A percentile compares a stretch with the other conserved stretches of the same genome.
phyloP scores from a whole-genome alignment of 2,113 vertebrate species.

The Clarias magur region DNA sequence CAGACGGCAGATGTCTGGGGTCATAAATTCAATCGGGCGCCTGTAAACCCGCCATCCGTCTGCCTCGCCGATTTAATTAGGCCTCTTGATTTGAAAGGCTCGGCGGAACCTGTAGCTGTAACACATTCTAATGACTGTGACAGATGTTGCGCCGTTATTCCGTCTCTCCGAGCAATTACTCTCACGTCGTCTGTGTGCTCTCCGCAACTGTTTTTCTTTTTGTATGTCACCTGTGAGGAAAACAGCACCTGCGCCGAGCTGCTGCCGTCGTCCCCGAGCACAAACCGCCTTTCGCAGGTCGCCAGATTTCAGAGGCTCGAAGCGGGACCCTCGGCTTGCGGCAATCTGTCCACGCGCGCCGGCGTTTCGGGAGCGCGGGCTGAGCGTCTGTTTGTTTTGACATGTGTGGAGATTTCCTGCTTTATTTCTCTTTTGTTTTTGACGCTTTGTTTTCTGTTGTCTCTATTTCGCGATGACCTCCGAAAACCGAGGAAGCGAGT shows the following conservation, averaged over 20 bases:
- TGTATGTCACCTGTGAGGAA: conserved; percentile 73
- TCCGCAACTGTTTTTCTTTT: conserved; percentile 66
- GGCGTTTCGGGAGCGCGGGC: conserved; percentile 49
- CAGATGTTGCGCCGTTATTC: conserved; percentile 77
- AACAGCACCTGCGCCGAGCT: conserved; percentile 63
- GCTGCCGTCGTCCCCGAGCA: conserved; percentile 41
- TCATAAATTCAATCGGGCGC: conserved; percentile 68
- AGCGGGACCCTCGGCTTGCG: conserved; percentile 64
- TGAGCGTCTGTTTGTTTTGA: conserved; percentile 32
- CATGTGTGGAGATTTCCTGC: conserved; percentile 24
- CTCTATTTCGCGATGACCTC: background rate
- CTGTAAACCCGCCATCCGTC: conserved; percentile 61
- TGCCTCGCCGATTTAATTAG: conserved; percentile 76
- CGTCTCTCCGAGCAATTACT: conserved; percentile 73
- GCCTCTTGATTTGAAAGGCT: conserved; percentile 76
- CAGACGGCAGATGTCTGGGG: conserved; percentile 36
- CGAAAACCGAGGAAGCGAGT: background rate
- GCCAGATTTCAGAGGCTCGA: conserved; percentile 61
- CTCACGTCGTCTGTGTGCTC: conserved; percentile 60
- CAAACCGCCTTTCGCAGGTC: conserved; percentile 67
- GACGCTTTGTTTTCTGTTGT: conserved; percentile 4
- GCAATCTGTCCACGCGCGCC: conserved; percentile 63
- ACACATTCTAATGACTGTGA: conserved; percentile 78
- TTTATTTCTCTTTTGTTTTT: conserved; percentile 14
- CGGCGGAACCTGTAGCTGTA: conserved; percentile 69